These are phyloP conservation scores for Monochamus alternatus DNA, from an alignment of 2,888 invertebrate species.

Conservation along the genomic window DNA sequence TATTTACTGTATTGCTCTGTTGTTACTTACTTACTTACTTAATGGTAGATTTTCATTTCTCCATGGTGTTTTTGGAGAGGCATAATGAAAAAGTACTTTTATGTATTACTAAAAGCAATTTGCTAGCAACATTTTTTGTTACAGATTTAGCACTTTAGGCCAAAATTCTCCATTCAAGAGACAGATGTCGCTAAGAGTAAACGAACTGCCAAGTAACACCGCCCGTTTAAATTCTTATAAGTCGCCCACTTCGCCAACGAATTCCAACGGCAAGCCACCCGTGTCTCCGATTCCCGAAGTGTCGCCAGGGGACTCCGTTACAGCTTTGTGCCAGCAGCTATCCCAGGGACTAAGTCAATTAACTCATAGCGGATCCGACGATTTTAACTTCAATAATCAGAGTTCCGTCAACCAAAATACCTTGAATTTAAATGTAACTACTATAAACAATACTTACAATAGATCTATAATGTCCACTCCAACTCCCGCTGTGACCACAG, in stretches of 20 bases:
- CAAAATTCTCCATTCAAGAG: constrained; percentile 95
- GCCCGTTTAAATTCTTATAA: constrained; percentile 79
- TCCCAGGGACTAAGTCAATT: constrained; percentile 80
- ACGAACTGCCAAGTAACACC: constrained; percentile 95
- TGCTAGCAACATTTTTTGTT: constrained; percentile 17
- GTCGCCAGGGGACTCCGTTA: constrained; percentile 79
- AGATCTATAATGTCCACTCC: constrained; percentile 61
- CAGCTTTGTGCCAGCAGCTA: constrained; percentile 85
- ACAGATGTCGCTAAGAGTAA: constrained; percentile 94
- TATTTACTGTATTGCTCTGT: too few species aligned
- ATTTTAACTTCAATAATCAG: constrained; percentile 75
- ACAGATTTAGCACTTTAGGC: constrained; percentile 79
- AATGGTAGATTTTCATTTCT: too few species aligned
- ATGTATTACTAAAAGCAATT: constrained; percentile 4
- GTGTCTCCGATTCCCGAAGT: constrained; percentile 87
- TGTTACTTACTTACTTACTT: too few species aligned
- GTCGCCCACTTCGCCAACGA: constrained; percentile 61
- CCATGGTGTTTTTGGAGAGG: too few species aligned
- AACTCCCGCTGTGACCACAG: constrained; percentile 52
- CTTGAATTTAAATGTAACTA: constrained; percentile 66
- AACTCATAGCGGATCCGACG: constrained; percentile 75
- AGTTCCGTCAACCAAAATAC: constrained; percentile 75
- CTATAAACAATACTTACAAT: constrained; percentile 65
- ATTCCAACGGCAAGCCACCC: constrained; percentile 67
- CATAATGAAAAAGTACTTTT: too few species aligned